phyloP scores from a whole-genome alignment of 1,140 invertebrate genomes.

The Pogonomyrmex californicus region DNA sequence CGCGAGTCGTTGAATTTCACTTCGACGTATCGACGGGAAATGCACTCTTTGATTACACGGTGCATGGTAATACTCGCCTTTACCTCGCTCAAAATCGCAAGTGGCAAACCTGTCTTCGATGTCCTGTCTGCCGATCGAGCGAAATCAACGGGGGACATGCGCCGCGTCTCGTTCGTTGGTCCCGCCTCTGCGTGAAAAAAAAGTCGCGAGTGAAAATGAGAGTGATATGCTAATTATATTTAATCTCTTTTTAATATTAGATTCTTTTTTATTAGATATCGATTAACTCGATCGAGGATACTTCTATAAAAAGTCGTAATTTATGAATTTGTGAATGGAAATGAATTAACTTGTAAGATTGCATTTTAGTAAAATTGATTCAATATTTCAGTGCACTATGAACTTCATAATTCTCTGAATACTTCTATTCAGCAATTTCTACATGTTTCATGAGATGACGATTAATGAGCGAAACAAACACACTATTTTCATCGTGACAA shows the following conservation, averaged over 20 bases:
- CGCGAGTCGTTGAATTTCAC: conserved; percentile 67
- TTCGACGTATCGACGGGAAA: conserved; percentile 21
- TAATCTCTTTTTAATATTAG: not conserved
- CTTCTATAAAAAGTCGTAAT: not conserved
- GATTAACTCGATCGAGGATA: not conserved
- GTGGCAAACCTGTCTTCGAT: not conserved
- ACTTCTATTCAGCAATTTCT: not conserved
- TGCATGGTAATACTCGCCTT: not conserved
- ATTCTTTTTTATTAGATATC: not conserved
- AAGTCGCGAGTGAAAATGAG: not conserved
- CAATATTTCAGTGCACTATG: not conserved
- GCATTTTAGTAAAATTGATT: not conserved
- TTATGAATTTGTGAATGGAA: not conserved
- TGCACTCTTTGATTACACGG: not conserved
- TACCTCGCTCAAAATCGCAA: not conserved
- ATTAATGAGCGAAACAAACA: conserved; percentile 50
- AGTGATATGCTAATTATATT: not conserved
- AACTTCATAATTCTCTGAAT: not conserved
- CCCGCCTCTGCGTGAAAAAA: not conserved
- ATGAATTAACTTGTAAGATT: not conserved
- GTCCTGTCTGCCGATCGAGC: not conserved
- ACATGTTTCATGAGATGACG: conserved; percentile 12
- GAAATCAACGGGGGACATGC: not conserved
- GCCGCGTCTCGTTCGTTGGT: not conserved
- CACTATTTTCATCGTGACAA: conserved; percentile 14